These are phyloP conservation scores for Arctocebus calabarensis DNA, from an alignment of 2,797 vertebrate genomes.

Conservation along the genomic window DNA sequence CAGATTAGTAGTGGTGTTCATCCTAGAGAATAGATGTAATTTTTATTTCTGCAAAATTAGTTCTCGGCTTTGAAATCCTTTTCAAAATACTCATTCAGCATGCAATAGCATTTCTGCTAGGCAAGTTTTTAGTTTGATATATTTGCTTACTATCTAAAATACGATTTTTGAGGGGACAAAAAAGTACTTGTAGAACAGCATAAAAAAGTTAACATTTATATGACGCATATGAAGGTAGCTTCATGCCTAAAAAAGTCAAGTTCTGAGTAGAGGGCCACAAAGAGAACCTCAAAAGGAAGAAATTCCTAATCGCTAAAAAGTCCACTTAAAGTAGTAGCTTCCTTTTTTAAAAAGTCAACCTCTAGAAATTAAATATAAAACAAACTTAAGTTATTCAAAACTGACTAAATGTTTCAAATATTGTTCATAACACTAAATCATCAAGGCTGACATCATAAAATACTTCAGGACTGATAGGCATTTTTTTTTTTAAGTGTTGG, in stretches of 20 bases:
- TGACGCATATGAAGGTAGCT: neutral
- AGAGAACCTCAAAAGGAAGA: neutral
- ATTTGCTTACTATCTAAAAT: slow-evolving; percentile 28
- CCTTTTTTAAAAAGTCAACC: neutral
- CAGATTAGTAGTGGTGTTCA: neutral
- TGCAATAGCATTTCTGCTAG: neutral
- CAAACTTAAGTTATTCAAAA: neutral
- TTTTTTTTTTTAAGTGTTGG: neutral
- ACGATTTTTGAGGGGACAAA: neutral
- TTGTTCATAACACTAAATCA: neutral
- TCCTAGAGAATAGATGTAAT: neutral
- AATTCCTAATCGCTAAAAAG: neutral
- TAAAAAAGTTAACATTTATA: slow-evolving; percentile 24
- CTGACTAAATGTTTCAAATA: neutral
- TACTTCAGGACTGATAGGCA: neutral
- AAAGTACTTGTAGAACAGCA: neutral
- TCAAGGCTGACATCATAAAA: neutral
- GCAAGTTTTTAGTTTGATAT: slow-evolving; percentile 19
- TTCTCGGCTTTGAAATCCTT: slow-evolving; percentile 42
- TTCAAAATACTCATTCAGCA: neutral
- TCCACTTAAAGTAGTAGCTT: neutral
- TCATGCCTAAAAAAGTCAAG: neutral
- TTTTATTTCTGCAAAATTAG: slow-evolving; percentile 3
- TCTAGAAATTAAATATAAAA: neutral
- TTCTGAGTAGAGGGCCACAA: neutral